Evolutionary conservation across 2,797 vertebrate genomes (phyloP), one percentile per base, ranked within the genome.

Genomic region (Spondyliosoma cantharus): DNA sequence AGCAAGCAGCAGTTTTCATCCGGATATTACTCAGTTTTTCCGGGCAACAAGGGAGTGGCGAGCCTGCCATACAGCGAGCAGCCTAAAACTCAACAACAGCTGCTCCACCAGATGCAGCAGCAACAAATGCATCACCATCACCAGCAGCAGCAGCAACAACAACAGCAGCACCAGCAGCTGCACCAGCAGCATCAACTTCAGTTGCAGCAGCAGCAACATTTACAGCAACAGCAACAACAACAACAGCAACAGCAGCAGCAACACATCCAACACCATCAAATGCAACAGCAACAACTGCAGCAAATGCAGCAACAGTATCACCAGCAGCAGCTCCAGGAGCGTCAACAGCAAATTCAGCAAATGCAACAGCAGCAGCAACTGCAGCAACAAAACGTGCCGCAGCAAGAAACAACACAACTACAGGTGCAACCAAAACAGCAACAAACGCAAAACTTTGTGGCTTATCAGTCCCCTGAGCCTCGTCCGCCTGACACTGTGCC

Each of bases 11-110:
- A 91, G 70, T 92, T 93, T 79, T 81, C 95, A 60, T 86, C 95
- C 24, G 95, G 95, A 12, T 92, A 96, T 74, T 94, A 96, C 80
- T 91, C 96, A 0, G 96, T 96, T 78, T 97, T 97, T 71, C 84
- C 87, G 63, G 95, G 96, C 74, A 95, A 95, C 74, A 96, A 97
- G 13, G 78, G 90, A n/a, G 91, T 95, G 77, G 91, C 94, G 6
- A 93, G 90, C 84, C 89, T 96, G 8, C 88, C 93, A 0, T 95
- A 95, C 73, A 78, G 90, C 1, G 91, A 95, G 2, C 95, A 95
- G 7, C 84, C 93, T 3, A 94, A 93, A 88, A 68, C 52, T 3
- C 93, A 93, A 14, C 92, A 93, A 13, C 93, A 93, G 3, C 76
- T 93, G n/a, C 72, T 92, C 0, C 94, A 94, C 15, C 91, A 91